Percentiles rank a stretch among this genome's conserved stretches.
phyloP scores from a whole-genome alignment of 2,797 vertebrate genomes.

The Gymnothorax javanicus region DNA sequence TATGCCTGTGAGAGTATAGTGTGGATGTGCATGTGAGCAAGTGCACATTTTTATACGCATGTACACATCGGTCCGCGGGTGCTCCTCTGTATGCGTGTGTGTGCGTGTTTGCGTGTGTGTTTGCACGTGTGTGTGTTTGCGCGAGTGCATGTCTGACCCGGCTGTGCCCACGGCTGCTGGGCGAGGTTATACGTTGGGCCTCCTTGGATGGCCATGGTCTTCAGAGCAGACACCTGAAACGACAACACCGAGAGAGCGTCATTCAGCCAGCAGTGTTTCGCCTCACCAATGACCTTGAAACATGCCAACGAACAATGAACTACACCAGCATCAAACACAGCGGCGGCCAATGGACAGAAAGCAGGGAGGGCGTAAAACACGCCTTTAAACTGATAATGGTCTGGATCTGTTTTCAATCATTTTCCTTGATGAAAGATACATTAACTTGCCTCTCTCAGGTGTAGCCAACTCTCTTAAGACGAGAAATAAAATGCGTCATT shows the following conservation, averaged over 20 bases:
- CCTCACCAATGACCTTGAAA: not conserved
- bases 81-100: not conserved
- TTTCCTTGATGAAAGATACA: too few species aligned
- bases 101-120: not conserved
- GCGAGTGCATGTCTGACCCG: constrained; percentile 74
- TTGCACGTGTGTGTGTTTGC: constrained; percentile 14
- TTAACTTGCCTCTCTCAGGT: too few species aligned
- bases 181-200: constrained; percentile 91
- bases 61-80: not conserved
- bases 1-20: too few species aligned
- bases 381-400: too few species aligned
- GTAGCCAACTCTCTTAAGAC: too few species aligned
- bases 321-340: not conserved
- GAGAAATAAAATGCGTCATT: too few species aligned
- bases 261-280: not conserved
- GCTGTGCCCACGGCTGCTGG: constrained; percentile 96
- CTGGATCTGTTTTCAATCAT: too few species aligned
- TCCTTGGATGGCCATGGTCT: constrained; percentile 90
- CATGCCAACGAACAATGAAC: not conserved
- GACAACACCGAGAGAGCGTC: not conserved
- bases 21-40: not conserved
- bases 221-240: constrained; percentile 85
- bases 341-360: too few species aligned
- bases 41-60: not conserved
- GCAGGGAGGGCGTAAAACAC: too few species aligned